Evolutionary conservation across 37 sponge, comb jelly and placozoan genomes (phyloP).

Genomic region (Cladorhizidae sp.): DNA sequence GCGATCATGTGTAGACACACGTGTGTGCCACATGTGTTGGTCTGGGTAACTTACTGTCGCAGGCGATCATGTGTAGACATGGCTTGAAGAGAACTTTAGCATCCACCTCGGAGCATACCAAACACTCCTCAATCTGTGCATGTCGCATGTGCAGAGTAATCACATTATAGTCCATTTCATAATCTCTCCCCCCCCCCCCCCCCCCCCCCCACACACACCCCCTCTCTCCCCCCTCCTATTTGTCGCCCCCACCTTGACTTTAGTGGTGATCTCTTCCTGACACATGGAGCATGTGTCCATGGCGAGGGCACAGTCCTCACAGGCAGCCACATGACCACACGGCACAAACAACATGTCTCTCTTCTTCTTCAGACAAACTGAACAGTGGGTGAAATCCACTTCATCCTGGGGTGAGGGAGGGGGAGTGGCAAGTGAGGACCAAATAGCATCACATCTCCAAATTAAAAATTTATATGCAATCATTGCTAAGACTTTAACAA

Average conservation of each 20-base stretch:
- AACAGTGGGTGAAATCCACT: slow-evolving; percentile 40
- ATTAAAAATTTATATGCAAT: too few relatives aligned
- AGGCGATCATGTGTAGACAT: slow-evolving; percentile 90
- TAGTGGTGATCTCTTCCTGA: slow-evolving; percentile 42
- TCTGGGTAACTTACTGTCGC: slow-evolving; percentile 67
- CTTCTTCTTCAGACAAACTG: slow-evolving; percentile 63
- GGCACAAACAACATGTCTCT: slow-evolving; percentile 81
- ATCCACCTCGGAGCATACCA: slow-evolving; percentile 81
- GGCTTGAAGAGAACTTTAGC: slow-evolving; percentile 86
- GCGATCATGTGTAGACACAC: slow-evolving; percentile 92
- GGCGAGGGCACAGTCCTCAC: slow-evolving; percentile 69
- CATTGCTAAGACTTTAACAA: too few relatives aligned
- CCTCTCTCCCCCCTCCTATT: too few relatives aligned
- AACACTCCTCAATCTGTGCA: slow-evolving; percentile 87
- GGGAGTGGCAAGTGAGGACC: too few relatives aligned
- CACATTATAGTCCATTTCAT: not conserved
- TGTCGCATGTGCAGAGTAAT: not conserved
- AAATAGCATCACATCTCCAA: too few relatives aligned
- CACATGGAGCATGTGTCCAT: slow-evolving; percentile 86
- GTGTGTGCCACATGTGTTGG: too few relatives aligned
- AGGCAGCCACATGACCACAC: slow-evolving; percentile 90
- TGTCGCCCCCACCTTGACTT: not conserved
- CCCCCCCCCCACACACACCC: not conserved
- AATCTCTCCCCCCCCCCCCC: not conserved
- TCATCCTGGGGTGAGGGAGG: slow-evolving; percentile 28